Percentiles rank a stretch among this genome's conserved stretches.
Conservation (phyloP, 2,888 invertebrate species). For the Amiota mariae region DNA sequence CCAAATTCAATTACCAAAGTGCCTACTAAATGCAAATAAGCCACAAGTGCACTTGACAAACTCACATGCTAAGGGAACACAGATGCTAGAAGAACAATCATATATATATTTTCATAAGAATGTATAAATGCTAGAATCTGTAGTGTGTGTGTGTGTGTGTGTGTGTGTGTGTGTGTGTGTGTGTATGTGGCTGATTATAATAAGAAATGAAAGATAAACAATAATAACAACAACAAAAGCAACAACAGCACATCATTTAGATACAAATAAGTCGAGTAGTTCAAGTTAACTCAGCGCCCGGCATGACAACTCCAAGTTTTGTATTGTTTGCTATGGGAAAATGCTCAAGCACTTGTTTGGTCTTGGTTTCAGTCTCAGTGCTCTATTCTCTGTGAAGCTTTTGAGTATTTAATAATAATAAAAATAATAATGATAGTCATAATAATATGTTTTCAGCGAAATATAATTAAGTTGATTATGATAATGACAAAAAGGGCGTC, state of each 20-base stretch:
- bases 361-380: too few relatives aligned
- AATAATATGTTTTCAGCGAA: slow-evolving; percentile 40
- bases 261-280: slow-evolving; percentile 54
- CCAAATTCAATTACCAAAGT: slow-evolving; percentile 70
- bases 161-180: too few relatives aligned
- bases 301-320: neutral
- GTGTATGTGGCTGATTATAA: too few relatives aligned
- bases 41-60: slow-evolving; percentile 67
- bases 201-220: slow-evolving; percentile 35
- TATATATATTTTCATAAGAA: neutral
- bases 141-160: neutral
- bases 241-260: slow-evolving; percentile 45
- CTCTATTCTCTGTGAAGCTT: too few relatives aligned
- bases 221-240: neutral
- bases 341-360: neutral
- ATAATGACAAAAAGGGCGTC: slow-evolving; percentile 5
- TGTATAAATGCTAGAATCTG: neutral
- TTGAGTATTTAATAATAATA: slow-evolving; percentile 24
- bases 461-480: slow-evolving; percentile 35
- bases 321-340: neutral
- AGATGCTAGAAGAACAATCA: neutral
- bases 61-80: slow-evolving; percentile 44
- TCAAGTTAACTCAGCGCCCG: neutral
- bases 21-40: slow-evolving; percentile 69
- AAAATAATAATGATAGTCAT: slow-evolving; percentile 22